phyloP scores from a whole-genome alignment of 2,797 vertebrate genomes.

The Microctenopoma lineatum region DNA sequence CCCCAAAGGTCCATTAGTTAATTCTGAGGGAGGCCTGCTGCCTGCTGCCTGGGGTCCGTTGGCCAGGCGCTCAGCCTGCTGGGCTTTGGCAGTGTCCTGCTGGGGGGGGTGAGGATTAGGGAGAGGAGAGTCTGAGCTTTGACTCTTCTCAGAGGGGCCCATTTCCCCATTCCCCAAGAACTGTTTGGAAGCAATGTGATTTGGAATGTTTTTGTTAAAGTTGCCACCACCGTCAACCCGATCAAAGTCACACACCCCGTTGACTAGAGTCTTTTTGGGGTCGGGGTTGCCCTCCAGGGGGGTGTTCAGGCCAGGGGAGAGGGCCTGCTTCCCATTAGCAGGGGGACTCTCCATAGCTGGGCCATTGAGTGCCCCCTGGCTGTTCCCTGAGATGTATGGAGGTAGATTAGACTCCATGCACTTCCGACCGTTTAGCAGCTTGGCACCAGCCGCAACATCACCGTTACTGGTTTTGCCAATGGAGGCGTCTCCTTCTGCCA shows the following conservation, averaged over 20 bases:
- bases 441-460: slow-evolving; percentile 88
- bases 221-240: slow-evolving; percentile 88
- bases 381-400: slow-evolving; percentile 99
- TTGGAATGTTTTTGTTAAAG: slow-evolving; percentile 99
- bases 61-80: slow-evolving; percentile 92
- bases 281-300: slow-evolving; percentile 84
- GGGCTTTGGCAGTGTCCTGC: slow-evolving; percentile 99
- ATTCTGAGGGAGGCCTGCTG: slow-evolving; percentile 85
- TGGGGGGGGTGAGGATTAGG: slow-evolving; percentile 80
- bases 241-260: slow-evolving; percentile 98
- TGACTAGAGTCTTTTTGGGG: slow-evolving; percentile 94
- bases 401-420: slow-evolving; percentile 97
- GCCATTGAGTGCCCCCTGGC: slow-evolving; percentile 93
- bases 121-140: slow-evolving; percentile 76
- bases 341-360: slow-evolving; percentile 89
- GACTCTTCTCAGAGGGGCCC: slow-evolving; percentile 88
- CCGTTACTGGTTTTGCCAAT: slow-evolving; percentile 93
- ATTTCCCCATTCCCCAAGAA: slow-evolving; percentile 97
- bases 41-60: slow-evolving; percentile 93
- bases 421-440: slow-evolving; percentile 98
- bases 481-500: slow-evolving; percentile 86
- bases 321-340: slow-evolving; percentile 86
- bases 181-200: slow-evolving; percentile 99
- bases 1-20: slow-evolving; percentile 94
- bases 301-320: slow-evolving; percentile 59